phyloP scores from a whole-genome alignment of 2,797 vertebrate species.

The Rhyacichthys aspro region DNA sequence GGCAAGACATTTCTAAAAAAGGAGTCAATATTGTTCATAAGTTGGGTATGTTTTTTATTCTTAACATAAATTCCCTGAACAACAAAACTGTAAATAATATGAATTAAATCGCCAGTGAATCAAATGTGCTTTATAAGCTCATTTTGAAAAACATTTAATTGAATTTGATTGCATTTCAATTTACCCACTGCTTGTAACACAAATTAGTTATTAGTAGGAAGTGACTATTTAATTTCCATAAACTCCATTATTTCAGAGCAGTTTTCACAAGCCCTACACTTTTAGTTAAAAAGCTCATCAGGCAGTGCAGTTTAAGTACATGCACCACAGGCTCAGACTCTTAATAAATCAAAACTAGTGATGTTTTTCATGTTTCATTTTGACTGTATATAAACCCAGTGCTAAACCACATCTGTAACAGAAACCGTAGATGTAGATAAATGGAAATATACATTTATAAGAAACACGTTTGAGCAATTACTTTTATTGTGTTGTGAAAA shows the following conservation, averaged over 20 bases:
- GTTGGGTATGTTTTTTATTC: not conserved
- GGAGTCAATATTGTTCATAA: not conserved
- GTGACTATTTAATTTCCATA: no score
- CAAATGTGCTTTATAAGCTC: slow-evolving; percentile 16
- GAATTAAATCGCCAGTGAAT: slow-evolving; percentile 41
- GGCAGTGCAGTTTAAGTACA: no score
- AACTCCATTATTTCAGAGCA: no score
- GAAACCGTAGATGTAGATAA: not conserved
- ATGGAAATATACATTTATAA: not conserved
- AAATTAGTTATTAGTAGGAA: no score
- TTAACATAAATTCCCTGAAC: not conserved
- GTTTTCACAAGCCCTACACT: no score
- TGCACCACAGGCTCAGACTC: no score
- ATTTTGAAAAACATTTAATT: not conserved
- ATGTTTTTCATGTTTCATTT: no score
- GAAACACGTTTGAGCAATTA: slow-evolving; percentile 3
- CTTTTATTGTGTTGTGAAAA: slow-evolving; percentile 9
- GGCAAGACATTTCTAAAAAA: slow-evolving; percentile 18
- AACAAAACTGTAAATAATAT: not conserved
- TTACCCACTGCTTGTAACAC: not conserved
- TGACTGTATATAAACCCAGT: not conserved
- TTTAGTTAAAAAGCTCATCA: no score
- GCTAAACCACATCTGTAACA: not conserved
- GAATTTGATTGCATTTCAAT: not conserved
- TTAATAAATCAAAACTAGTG: no score